Evolutionary conservation across 2,888 invertebrate species (phyloP), one percentile per base, ranked within the genome.

Genomic region (Coronaproctus castanopsis): DNA sequence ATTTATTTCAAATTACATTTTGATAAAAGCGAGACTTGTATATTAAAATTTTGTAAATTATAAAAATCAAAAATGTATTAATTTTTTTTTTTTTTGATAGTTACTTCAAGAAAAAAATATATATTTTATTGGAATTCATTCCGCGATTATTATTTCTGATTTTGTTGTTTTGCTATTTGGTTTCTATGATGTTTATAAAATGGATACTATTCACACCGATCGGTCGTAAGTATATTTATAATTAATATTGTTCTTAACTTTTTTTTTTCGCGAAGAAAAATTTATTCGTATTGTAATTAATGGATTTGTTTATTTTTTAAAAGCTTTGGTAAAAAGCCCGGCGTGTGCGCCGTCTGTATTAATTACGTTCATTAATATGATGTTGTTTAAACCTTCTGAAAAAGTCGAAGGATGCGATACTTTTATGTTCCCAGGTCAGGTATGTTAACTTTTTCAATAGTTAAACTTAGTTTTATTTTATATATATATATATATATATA

Each of bases 321-420:
- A 68, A 77, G 77, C 75, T 58, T 67, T 70, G 21, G 70, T 70
- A 1, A 71, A 70, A 23, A 73, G 74, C 21, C 71, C 82, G 0
- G 74, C 73, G 1, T 82, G 82, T 67, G 87, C 88, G 0, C 88
- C 87, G 0, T 84, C 83, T 24, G 79, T 88, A 0, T 76, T 88
- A 21, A 85, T 87, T 62, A 80, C 82, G 61, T 82, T 87, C 68
- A 87, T 87, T 71, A 85, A 85, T 71, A 87, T 87, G 87, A 81
- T 85, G 72, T 71, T 86, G 67, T 77, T 82, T 63, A 71, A 81
- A 72, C 70, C 77, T 71, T 68, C 74, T 1, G 71, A 71, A 0
- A 69, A 70, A 10, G 71, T 14, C 14, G 36, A 36, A 8, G 36
- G 36, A 36, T 36, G 36, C 14, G 36, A 36, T 14, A 14, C 5